Evolutionary conservation across 2,888 invertebrate genomes (phyloP), one percentile per base, ranked within the genome.

Genomic region (Blastobasis adustella): DNA sequence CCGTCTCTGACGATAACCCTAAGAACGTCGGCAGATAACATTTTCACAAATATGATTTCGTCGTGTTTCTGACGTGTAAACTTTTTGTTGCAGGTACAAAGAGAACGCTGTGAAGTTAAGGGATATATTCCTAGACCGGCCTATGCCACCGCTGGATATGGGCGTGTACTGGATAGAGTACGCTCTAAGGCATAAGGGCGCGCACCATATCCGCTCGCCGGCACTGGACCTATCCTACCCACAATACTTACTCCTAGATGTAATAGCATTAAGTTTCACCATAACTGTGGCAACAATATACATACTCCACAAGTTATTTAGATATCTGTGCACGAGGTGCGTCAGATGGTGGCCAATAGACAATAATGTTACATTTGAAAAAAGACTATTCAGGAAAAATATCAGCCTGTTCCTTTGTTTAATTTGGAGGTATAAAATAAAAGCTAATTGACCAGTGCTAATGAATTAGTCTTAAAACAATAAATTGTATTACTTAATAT

Each of bases 111-210:
- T 80, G 56, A 76, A 70, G 58, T 63, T 91, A 50, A 86, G 88
- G 49, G 78, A 81, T 46, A 79, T 89, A 55, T 92, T 90, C 69
- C 72, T 88, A 42, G 92, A 92, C 63, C 79, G 92, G 37, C 91
- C 90, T 0, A 67, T 89, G 64, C 80, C 85, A 10, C 90, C 92
- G 0, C 60, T 92, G 54, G 91, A 92, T 38, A 90, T 90, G 37
- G 91, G 91, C 0, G 75, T 91, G 0, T 92, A 90, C 72, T 93
- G 92, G 92, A 87, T 90, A 49, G 92, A 93, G 68, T 91, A 92
- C 59, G 90, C 92, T 0, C 71, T 91, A 6, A 83, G 91, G 42
- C 90, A 92, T 60, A 86, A 89, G 52, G 91, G 91, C 0, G 90
- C 90, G 0, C 59, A 69, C 1, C 90, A 90, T 54, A 56, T 91